Evolutionary conservation across 1,140 invertebrate genomes (phyloP).

Genomic region (Charaxes varanes): DNA sequence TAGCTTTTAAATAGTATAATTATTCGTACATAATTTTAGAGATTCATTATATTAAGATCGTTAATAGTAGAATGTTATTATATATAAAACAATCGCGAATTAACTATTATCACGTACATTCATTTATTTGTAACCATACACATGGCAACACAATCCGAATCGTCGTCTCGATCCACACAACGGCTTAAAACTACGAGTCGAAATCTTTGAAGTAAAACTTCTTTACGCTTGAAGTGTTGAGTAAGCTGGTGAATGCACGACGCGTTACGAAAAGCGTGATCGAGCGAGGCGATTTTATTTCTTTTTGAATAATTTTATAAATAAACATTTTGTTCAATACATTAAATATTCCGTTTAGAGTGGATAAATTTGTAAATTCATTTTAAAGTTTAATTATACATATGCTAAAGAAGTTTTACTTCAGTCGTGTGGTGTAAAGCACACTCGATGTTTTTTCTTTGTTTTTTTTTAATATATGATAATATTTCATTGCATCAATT

Average conservation of each 20-base stretch:
- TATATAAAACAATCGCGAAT: conserved; percentile 29
- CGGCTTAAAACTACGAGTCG: conserved; percentile 2
- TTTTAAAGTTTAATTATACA: too few species aligned
- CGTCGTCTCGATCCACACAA: conserved; percentile 47
- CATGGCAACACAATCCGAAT: conserved; percentile 53
- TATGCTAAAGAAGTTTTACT: too few species aligned
- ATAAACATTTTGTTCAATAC: too few species aligned
- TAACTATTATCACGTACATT: conserved; percentile 55
- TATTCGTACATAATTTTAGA: conserved; percentile 22
- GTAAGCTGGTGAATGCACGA: too few species aligned
- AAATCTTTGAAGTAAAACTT: too few species aligned
- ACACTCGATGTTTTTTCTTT: conserved; percentile 24
- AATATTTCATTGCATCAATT: conserved; percentile 41
- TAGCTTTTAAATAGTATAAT: not conserved
- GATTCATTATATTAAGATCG: conserved; percentile 33
- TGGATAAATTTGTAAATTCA: too few species aligned
- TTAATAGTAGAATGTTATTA: conserved; percentile 22
- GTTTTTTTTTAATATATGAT: conserved; percentile 25
- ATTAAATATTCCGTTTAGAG: too few species aligned
- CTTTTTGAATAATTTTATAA: too few species aligned
- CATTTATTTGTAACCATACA: conserved; percentile 58
- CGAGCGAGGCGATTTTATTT: too few species aligned
- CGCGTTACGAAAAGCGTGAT: too few species aligned
- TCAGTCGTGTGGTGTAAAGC: too few species aligned
- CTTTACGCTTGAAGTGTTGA: too few species aligned